Evolutionary conservation across 2,113 vertebrate genomes (phyloP), one percentile per base, ranked within the genome.

Genomic region (Delphinapterus leucas): DNA sequence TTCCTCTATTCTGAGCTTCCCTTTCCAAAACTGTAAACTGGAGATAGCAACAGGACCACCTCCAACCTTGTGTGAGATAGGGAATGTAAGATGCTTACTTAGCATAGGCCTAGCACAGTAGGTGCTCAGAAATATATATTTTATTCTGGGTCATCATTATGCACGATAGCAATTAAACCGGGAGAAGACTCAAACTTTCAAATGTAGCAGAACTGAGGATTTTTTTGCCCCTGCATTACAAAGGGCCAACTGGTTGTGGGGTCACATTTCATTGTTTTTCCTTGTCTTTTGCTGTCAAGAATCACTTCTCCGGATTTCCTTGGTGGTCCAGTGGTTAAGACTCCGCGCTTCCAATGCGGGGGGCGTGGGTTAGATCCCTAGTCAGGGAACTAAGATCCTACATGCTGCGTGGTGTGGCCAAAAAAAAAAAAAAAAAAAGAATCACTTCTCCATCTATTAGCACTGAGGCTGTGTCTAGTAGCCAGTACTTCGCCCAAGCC

Each of bases 101-200:
- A 71, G 80, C 41, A 61, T 58, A 60, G 49, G 63, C 38, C 31
- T 65, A 44, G 82, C 44, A 49, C 26, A 77, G 44, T 70, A 84
- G 25, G 36, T 68, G 23, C 70, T 79, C 83, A 82, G 47, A 90
- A 95, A 41, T 85, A 61, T 96, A 25, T 93, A 73, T 80, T 84
- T 74, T 65, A 85, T 92, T 88, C 41, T 97, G 65, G 33, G 68
- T 90, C 67, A 65, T 93, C 33, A 68, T 86, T 71, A 92, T 58
- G 17, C 49, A 38, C 25, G 89, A 18, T 70, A 79, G 55, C 68
- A 92, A 65, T 65, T 86, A 55, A 76, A 86, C 36, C 67, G 63
- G 33, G 38, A 76, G 25, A 36, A 86, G 17, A 85, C 80, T 36
- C 33, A 67, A 88, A 94, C 73, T 93, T 90, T 86, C 18, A 81